Evolutionary conservation across 2,797 vertebrate genomes (phyloP).

Genomic region (Pelochelys cantorii): DNA sequence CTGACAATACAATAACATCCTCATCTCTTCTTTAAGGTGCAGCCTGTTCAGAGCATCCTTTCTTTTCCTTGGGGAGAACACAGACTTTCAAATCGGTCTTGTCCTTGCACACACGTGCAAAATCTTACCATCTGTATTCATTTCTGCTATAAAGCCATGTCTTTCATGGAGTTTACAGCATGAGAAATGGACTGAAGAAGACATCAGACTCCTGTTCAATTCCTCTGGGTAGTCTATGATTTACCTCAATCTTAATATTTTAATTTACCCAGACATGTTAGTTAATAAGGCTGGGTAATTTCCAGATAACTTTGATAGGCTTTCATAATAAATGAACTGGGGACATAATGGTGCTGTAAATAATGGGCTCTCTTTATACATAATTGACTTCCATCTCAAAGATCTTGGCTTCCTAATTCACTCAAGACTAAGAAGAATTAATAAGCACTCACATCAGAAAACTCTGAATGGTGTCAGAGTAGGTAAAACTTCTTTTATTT

Average conservation of each 20-base stretch:
- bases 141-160: background rate
- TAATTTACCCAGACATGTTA: slow-evolving; percentile 22
- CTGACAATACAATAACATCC: background rate
- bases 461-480: background rate
- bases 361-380: slow-evolving; percentile 44
- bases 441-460: slow-evolving; percentile 26
- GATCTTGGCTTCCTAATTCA: slow-evolving; percentile 28
- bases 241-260: slow-evolving; percentile 22
- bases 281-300: slow-evolving; percentile 38
- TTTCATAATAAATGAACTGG: slow-evolving; percentile 36
- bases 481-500: background rate
- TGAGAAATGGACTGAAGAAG: background rate
- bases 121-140: background rate
- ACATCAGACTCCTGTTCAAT: background rate
- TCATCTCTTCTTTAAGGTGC: background rate
- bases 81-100: background rate
- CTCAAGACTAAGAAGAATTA: slow-evolving; percentile 47
- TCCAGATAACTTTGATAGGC: slow-evolving; percentile 11
- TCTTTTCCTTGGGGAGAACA: background rate
- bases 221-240: background rate
- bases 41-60: background rate
- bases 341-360: slow-evolving; percentile 44
- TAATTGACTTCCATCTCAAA: slow-evolving; percentile 57
- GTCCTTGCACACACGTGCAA: background rate
- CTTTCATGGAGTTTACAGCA: background rate